A percentile compares a stretch with the other conserved stretches of the same genome.
These are phyloP conservation scores for Automeris io DNA, from an alignment of 2,888 invertebrate genomes.

Conservation along the genomic window DNA sequence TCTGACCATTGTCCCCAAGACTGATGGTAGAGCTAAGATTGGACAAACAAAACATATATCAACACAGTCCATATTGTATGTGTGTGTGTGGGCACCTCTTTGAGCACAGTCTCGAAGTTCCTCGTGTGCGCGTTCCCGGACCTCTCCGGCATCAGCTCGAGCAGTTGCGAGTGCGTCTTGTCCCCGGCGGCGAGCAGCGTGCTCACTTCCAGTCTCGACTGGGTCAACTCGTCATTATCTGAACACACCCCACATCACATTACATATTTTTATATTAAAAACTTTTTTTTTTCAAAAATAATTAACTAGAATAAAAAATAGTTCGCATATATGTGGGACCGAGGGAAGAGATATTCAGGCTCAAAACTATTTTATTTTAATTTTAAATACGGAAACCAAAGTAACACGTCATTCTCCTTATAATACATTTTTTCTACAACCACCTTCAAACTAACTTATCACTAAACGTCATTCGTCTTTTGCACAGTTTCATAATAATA, in stretches of 20 bases:
- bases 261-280: background rate
- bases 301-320: no score
- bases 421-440: no score
- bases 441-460: no score
- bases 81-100: conserved; percentile 78
- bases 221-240: conserved; percentile 80
- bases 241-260: conserved; percentile 12
- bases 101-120: conserved; percentile 91
- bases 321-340: no score
- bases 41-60: background rate
- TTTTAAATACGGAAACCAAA: no score
- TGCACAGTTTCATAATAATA: no score
- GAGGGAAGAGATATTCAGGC: no score
- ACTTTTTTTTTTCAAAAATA: background rate
- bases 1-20: no score
- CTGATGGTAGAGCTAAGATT: no score
- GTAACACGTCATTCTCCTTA: no score
- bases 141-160: conserved; percentile 96
- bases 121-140: conserved; percentile 94
- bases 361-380: no score
- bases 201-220: conserved; percentile 93
- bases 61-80: background rate
- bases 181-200: conserved; percentile 95
- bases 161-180: conserved; percentile 96
- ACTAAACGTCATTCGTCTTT: no score